Evolutionary conservation across 2,113 vertebrate genomes (phyloP).

Genomic region (Spilogale gracilis): DNA sequence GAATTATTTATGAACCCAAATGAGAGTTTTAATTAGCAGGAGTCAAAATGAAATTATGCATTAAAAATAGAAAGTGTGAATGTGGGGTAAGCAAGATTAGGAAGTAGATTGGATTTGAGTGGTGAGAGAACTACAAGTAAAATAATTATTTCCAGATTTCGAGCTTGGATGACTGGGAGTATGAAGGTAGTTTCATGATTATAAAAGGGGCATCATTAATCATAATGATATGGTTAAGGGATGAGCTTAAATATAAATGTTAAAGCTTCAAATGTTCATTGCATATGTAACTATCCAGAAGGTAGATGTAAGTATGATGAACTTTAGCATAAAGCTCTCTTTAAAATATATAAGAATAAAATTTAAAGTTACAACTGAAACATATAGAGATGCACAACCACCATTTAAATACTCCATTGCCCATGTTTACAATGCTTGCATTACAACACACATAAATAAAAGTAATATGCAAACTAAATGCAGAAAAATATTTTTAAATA

Average conservation of each 20-base stretch:
- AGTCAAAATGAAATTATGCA: not conserved
- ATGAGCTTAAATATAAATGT: not conserved
- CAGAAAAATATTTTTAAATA: not conserved
- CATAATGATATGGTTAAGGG: not conserved
- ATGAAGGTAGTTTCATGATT: not conserved
- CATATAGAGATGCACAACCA: not conserved
- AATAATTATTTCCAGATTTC: slow-evolving; percentile 7
- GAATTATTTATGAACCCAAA: not conserved
- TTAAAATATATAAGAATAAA: not conserved
- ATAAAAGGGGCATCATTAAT: not conserved
- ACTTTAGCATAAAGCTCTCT: not conserved
- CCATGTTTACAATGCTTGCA: not conserved
- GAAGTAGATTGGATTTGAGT: not conserved
- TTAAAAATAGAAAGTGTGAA: slow-evolving; percentile 13
- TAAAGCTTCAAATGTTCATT: not conserved
- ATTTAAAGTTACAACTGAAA: not conserved
- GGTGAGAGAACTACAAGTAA: not conserved
- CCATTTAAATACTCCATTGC: not conserved
- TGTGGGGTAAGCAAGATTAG: not conserved
- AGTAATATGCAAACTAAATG: not conserved
- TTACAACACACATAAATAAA: slow-evolving; percentile 19
- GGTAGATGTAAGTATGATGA: not conserved
- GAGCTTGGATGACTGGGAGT: not conserved
- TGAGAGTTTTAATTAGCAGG: not conserved
- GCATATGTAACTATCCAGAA: not conserved